A percentile compares a stretch with the other conserved stretches of the same genome.
Evolutionary conservation across 2,113 vertebrate genomes (phyloP).

Genomic region (Mormoops blainvillei): DNA sequence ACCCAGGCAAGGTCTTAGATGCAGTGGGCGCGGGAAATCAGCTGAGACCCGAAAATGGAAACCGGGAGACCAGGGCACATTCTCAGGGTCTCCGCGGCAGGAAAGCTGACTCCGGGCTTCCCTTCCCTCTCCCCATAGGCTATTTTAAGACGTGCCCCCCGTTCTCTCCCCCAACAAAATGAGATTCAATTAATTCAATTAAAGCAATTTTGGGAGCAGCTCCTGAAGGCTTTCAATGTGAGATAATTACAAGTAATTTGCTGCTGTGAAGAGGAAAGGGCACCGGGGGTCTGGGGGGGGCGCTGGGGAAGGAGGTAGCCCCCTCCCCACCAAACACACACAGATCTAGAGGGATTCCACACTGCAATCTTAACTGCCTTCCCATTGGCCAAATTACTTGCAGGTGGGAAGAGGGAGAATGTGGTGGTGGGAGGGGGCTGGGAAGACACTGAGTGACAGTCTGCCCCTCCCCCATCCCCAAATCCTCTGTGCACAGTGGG

Average conservation of each 20-base stretch:
- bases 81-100: not conserved
- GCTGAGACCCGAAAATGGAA: not conserved
- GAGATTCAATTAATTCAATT: conserved; percentile 69
- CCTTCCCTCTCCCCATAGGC: not conserved
- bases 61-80: not conserved
- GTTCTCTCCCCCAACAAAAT: conserved; percentile 61
- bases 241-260: conserved; percentile 86
- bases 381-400: conserved; percentile 77
- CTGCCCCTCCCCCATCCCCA: conserved; percentile 21
- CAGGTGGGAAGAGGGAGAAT: conserved; percentile 67
- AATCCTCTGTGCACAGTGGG: not conserved
- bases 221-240: conserved; percentile 79
- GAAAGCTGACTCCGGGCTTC: not conserved
- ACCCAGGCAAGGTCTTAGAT: not conserved
- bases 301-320: not conserved
- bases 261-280: conserved; percentile 68
- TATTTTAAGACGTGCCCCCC: conserved; percentile 66
- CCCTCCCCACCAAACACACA: conserved; percentile 18
- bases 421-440: not conserved
- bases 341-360: conserved; percentile 58
- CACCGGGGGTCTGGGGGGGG: not conserved
- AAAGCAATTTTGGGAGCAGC: conserved; percentile 74
- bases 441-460: conserved; percentile 19
- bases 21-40: not conserved
- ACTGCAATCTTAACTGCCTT: conserved; percentile 60